Conservation (phyloP, 2,797 vertebrate species). For the Eulemur mongoz region DNA sequence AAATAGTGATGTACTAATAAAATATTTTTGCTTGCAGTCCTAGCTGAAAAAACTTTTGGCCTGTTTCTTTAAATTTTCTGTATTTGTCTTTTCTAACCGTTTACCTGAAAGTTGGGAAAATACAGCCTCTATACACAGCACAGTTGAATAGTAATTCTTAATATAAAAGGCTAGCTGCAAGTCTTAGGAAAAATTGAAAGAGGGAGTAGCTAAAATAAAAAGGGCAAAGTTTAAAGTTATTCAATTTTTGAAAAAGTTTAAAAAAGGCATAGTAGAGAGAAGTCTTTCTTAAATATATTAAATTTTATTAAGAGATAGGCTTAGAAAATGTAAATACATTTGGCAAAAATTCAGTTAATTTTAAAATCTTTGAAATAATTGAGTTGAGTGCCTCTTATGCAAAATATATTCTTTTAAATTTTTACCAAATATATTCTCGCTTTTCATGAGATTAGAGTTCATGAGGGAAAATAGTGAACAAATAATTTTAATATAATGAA, state of each 20-base stretch:
- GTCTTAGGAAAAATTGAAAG: background rate
- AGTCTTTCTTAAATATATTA: background rate
- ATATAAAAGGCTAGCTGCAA: background rate
- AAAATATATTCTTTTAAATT: background rate
- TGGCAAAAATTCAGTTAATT: background rate
- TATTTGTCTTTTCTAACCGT: background rate
- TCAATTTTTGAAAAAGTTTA: background rate
- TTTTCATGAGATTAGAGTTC: background rate
- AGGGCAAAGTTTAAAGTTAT: background rate
- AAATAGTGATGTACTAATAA: background rate
- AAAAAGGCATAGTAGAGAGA: background rate
- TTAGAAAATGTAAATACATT: background rate
- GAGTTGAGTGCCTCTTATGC: background rate
- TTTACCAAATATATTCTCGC: background rate
- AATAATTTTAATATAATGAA: background rate
- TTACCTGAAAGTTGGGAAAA: background rate
- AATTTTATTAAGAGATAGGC: background rate
- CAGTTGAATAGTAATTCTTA: background rate
- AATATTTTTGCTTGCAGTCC: background rate
- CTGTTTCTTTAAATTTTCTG: background rate
- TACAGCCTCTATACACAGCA: background rate
- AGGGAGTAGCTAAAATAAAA: background rate
- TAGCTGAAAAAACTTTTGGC: background rate
- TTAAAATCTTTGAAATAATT: background rate
- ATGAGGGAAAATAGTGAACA: background rate